Evolutionary conservation across 1,140 invertebrate species (phyloP), one percentile per base, ranked within the genome.

Genomic region (Notospermus geniculatus): DNA sequence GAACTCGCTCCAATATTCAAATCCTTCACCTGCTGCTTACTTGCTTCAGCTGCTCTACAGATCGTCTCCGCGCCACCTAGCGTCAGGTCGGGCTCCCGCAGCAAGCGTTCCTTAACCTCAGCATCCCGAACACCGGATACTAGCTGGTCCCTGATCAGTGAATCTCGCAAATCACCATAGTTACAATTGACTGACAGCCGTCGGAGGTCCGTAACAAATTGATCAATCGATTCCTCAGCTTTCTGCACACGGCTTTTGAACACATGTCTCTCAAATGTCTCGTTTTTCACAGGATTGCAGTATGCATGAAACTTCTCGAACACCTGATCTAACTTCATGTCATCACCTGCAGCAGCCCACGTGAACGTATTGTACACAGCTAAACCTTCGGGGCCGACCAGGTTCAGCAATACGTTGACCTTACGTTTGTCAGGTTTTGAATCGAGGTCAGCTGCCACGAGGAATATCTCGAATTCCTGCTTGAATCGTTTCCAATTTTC

Each of bases 111-210:
- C 25, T 45, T 50, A 2, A 58, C 22, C 19, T 25, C 17, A 32
- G 5, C 2, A 23, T 28, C 15, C 11, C 15, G 29, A 19, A 54
- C 39, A 17, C 61, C 61, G 39, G 41, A 36, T 4, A 58, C 55
- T 2, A 58, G 22, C 52, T 46, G 45, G 39, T 63, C 61, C 11
- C 55, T 7, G 25, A 63, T 53, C 29, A 57, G 23, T 15, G n/a
- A 19, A 11, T 63, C 55, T 9, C 36, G 32, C 15, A 58, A 56
- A 5, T 63, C 61, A 13, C 61, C 61, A 53, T 52, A 58, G 15
- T 63, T 32, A 22, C 27, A 36, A n/a, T 19, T 15, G 50, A 1
- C 43, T 27, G 1, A 57, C 27, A 36, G 19, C 11, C n/a, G 50
- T 1, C 43, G 2, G 1, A 57, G 30, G 15, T 63, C 61, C 2